A percentile compares a stretch with the other conserved stretches of the same genome.
Evolutionary conservation across 2,113 vertebrate species (phyloP).

Genomic region (Miniopterus natalensis): DNA sequence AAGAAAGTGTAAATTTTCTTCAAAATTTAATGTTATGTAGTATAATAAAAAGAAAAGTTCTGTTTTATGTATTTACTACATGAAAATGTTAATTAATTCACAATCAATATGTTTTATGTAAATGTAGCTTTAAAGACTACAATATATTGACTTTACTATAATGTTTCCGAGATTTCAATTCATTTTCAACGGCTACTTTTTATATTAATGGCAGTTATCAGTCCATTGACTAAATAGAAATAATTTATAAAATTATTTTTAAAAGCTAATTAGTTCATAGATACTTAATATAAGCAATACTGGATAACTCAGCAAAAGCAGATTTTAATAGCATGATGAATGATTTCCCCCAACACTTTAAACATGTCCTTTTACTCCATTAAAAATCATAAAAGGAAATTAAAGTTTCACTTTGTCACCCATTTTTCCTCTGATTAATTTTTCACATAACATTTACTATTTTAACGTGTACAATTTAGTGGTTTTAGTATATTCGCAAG

Average conservation of each 20-base stretch:
- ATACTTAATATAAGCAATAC: slow-evolving; percentile 19
- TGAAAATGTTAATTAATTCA: slow-evolving; percentile 35
- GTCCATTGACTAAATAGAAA: neutral
- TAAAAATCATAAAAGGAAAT: neutral
- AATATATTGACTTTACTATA: neutral
- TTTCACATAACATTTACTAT: neutral
- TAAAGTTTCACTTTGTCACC: neutral
- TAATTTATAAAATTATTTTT: neutral
- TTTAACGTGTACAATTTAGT: neutral
- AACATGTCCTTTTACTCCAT: slow-evolving; percentile 5
- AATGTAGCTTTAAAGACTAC: neutral
- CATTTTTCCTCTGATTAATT: neutral
- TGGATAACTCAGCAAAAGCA: neutral
- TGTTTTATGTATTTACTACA: neutral
- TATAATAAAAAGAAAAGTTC: neutral
- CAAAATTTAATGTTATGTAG: neutral
- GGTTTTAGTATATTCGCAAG: neutral
- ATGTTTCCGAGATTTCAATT: slow-evolving; percentile 31
- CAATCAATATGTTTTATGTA: neutral
- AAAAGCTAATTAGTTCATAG: neutral
- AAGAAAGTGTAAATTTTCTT: neutral
- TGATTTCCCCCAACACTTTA: neutral
- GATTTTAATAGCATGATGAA: neutral
- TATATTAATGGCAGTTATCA: neutral
- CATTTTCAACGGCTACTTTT: neutral